A percentile compares a stretch with the other conserved stretches of the same genome.
phyloP scores from a whole-genome alignment of 2,797 vertebrate genomes.

The Carcharodon carcharias region DNA sequence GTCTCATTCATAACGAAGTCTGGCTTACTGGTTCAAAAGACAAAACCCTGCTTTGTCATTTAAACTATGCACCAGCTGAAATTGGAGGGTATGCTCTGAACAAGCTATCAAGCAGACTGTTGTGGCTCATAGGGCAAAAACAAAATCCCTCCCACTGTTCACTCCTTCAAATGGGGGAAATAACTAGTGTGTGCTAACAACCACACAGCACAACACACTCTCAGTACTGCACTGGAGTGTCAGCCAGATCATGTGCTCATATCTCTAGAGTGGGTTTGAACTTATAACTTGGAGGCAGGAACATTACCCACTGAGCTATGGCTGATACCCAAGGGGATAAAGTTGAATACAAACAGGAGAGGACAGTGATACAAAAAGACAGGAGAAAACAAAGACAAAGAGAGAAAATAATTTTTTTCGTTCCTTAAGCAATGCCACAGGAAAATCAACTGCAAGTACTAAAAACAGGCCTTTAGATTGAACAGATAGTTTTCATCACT shows the following conservation, averaged over 20 bases:
- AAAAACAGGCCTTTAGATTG: background rate
- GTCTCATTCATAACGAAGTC: background rate
- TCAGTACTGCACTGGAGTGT: background rate
- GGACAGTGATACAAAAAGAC: background rate
- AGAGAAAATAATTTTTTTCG: background rate
- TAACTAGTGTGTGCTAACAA: background rate
- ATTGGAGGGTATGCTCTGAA: background rate
- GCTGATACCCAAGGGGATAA: background rate
- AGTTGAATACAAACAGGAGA: conserved; percentile 10
- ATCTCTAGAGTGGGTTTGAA: background rate
- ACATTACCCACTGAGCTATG: background rate
- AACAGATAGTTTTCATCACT: background rate
- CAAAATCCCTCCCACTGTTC: background rate
- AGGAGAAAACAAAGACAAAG: background rate
- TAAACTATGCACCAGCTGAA: background rate
- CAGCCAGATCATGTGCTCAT: background rate
- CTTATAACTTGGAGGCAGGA: background rate
- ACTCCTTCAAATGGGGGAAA: background rate
- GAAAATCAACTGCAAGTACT: background rate
- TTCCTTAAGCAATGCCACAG: background rate
- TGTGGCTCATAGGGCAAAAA: background rate
- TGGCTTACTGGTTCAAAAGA: background rate
- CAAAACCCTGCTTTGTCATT: background rate
- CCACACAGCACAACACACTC: background rate
- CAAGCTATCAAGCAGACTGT: background rate